phyloP scores from a whole-genome alignment of 2,888 invertebrate genomes.

The Erebia aethiops region DNA sequence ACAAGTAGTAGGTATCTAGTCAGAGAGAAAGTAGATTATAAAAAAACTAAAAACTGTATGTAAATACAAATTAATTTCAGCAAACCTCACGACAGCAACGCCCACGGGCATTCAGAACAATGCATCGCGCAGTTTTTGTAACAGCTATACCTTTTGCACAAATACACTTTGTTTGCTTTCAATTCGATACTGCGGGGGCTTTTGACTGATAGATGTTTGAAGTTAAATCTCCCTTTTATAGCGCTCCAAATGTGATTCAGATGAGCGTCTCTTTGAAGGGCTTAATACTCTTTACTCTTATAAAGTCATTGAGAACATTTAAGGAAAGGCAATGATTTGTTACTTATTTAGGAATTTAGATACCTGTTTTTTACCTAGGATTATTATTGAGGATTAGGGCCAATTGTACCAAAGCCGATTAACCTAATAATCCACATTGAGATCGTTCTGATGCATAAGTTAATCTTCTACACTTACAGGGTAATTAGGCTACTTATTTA shows the following conservation, averaged over 20 bases:
- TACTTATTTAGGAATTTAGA: background rate
- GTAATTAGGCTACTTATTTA: too few relatives aligned
- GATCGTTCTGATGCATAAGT: too few relatives aligned
- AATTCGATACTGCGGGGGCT: slow-evolving; percentile 66
- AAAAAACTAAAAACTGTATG: slow-evolving; percentile 7
- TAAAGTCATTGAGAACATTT: slow-evolving; percentile 19
- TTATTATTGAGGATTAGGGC: too few relatives aligned
- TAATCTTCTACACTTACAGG: too few relatives aligned
- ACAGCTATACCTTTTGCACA: slow-evolving; percentile 68
- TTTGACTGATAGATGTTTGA: slow-evolving; percentile 71
- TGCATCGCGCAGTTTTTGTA: slow-evolving; percentile 63
- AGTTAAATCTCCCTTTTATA: slow-evolving; percentile 79
- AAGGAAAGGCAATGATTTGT: background rate
- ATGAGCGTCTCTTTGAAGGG: slow-evolving; percentile 67
- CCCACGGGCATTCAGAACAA: slow-evolving; percentile 39
- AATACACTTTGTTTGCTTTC: slow-evolving; percentile 77
- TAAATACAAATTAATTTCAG: slow-evolving; percentile 52
- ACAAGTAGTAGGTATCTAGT: too few relatives aligned
- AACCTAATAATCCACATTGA: too few relatives aligned
- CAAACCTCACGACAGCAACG: slow-evolving; percentile 32
- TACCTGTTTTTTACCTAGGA: background rate
- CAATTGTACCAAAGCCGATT: too few relatives aligned
- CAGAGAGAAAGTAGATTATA: too few relatives aligned
- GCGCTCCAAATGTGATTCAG: slow-evolving; percentile 75
- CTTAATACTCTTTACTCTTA: slow-evolving; percentile 45